Evolutionary conservation across 2,888 invertebrate genomes (phyloP), one percentile per base, ranked within the genome.

Genomic region (Stenchaetothrips biformis): DNA sequence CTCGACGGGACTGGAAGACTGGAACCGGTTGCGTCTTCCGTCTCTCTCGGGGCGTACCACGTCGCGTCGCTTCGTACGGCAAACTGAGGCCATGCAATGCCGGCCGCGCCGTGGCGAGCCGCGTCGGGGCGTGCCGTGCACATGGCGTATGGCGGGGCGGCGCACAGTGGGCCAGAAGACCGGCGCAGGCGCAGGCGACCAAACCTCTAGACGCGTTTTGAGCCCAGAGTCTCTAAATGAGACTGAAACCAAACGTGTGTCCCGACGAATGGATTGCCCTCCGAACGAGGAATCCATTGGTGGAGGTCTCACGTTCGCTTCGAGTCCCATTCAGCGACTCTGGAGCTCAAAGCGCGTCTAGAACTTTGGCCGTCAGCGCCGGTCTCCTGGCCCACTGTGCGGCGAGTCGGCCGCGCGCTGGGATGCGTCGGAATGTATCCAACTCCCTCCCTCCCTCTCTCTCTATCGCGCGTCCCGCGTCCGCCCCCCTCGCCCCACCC

Each of bases 41-140:
- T 74, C 67, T 21, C 25, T 11, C 67, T 25, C 67, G 67, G 67
- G 67, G 67, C 67, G 67, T 67, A 21, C 11, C 25, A 25, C 67
- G 9, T 25, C 9, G 67, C 67, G 37, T 53, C 53, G 53, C 16
- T 16, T 16, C 53, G 53, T 37, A 53, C 53, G 53, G 53, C 53
- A 53, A 53, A 53, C 53, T 74, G 67, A 74, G 67, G 67, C 67
- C 67, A 74, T 74, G 67, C 67, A 74, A 74, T 74, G 67, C 67
- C 67, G 9, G 21, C 67, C 67, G 67, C 0, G 67, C 67, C 67
- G 67, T 21, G 67, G 21, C 67, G 25, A 25, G 67, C 67, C 67
- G 67, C 1, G 67, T 25, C 67, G 21, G 8, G 67, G 59, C 67
- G 9, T 11, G 67, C 67, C 67, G 7, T 21, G 67, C 67, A 74